These are phyloP conservation scores for Rhyacophila brunnea DNA, from an alignment of 1,140 invertebrate species.

Conservation along the genomic window DNA sequence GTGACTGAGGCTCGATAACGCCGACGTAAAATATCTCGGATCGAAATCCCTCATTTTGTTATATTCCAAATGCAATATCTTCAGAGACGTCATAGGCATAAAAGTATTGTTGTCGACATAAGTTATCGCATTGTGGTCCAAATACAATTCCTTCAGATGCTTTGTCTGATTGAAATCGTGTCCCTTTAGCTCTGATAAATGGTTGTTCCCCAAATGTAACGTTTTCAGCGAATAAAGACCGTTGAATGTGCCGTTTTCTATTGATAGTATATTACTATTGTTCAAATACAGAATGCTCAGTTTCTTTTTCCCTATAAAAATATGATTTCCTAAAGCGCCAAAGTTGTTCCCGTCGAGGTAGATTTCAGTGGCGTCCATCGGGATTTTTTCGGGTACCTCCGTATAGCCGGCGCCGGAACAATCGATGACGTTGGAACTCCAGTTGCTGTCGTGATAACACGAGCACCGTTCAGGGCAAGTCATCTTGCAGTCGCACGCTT, in stretches of 20 bases:
- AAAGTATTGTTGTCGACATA: constrained; percentile 77
- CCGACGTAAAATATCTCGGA: constrained; percentile 60
- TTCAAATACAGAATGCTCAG: constrained; percentile 79
- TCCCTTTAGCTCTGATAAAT: constrained; percentile 69
- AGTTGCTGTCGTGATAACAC: constrained; percentile 86
- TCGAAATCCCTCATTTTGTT: constrained; percentile 75
- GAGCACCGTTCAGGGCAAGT: constrained; percentile 83
- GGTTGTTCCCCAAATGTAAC: constrained; percentile 81
- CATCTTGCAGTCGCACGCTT: constrained; percentile 90
- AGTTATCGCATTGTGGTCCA: constrained; percentile 75
- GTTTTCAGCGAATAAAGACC: constrained; percentile 71
- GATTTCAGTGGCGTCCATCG: constrained; percentile 87
- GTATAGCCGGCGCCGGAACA: constrained; percentile 76
- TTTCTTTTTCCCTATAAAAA: constrained; percentile 86
- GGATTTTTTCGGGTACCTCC: constrained; percentile 73
- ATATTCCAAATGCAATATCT: constrained; percentile 73
- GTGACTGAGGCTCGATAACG: constrained; percentile 65
- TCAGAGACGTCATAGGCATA: constrained; percentile 65
- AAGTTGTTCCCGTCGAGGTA: constrained; percentile 86
- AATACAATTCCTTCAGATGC: constrained; percentile 75
- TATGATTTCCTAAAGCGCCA: constrained; percentile 72
- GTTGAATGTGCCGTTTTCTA: constrained; percentile 82
- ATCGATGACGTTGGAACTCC: constrained; percentile 86
- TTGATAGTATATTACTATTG: constrained; percentile 71
- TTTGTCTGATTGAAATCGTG: constrained; percentile 74